Evolutionary conservation across 2,113 vertebrate species (phyloP), one percentile per base, ranked within the genome.

Genomic region (Crotalus helleri): DNA sequence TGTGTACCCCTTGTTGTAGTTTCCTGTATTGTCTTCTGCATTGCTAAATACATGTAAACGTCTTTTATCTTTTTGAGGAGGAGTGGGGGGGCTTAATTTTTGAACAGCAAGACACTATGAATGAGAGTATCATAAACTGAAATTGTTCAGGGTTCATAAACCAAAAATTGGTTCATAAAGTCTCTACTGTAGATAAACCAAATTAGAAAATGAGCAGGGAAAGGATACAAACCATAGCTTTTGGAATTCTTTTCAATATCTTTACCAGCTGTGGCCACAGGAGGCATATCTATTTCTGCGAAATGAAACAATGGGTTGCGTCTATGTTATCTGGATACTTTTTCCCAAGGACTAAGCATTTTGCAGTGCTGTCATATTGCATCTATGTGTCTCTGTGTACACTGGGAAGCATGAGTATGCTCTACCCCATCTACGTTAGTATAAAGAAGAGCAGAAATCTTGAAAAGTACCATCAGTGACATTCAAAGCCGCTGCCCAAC

Each of bases 141-240:
- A 95, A 94, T 85, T 91, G 61, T 69, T 95, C 93, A 92, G 90
- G 89, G 23, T 95, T 94, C 93, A n/a, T 39, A 39, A 39, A 39
- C 39, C 39, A 33, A 17, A 33, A 11, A 90, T 55, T 92, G 0
- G n/a, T 91, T 94, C 49, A 91, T 89, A 93, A 94, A 96, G 90
- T 95, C 88, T 44, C 92, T 87, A 90, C 93, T 95, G 92, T 97
- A 97, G 95, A 6, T 93, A 95, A 94, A 93, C 91, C 81, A 74
- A n/a, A 61, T 95, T 94, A 94, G 95, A 74, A 74, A 74, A 74
- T 6, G 13, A 74, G 64, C 64, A 74, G 64, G n/a, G 33, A 74
- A 74, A 33, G 29, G n/a, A 74, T 74, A 17, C n/a, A 74, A 17
- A 74, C n/a, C 64, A 33, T 74, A 29, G 61, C 26, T 64, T 64